Conservation (phyloP, 2,113 vertebrate genomes). For the Carettochelys insculpta region DNA sequence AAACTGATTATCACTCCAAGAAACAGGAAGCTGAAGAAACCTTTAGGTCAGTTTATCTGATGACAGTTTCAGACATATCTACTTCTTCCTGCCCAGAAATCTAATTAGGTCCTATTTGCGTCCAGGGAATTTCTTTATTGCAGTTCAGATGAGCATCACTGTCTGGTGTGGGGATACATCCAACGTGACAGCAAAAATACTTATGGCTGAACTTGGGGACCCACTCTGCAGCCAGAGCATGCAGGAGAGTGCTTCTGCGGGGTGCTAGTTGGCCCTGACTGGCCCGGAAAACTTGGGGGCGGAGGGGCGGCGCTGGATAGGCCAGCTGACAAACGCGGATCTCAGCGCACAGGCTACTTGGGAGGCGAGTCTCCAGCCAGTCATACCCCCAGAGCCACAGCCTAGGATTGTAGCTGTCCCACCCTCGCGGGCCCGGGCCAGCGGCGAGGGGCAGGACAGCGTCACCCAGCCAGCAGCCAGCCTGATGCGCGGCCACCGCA, state of each 20-base stretch:
- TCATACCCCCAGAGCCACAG: neutral
- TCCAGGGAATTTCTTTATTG: too few relatives aligned
- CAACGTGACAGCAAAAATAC: neutral
- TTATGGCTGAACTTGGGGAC: neutral
- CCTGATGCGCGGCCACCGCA: too few relatives aligned
- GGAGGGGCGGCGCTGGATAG: neutral
- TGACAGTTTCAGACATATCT: neutral
- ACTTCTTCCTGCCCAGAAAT: neutral
- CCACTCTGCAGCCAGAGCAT: neutral
- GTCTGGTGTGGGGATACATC: neutral
- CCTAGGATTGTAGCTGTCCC: neutral
- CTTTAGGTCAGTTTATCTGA: neutral
- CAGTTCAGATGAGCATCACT: too few relatives aligned
- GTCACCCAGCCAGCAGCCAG: too few relatives aligned
- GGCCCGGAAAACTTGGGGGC: neutral
- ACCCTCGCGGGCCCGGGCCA: neutral
- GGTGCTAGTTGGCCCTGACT: neutral
- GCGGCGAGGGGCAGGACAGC: too few relatives aligned
- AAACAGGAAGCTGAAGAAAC: neutral
- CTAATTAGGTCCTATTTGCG: too few relatives aligned
- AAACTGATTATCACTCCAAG: neutral
- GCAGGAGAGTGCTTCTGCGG: neutral
- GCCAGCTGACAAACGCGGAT: neutral
- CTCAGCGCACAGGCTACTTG: neutral
- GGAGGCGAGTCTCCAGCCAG: too few relatives aligned